Percentiles rank a stretch among this genome's conserved stretches.
Evolutionary conservation across 2,888 invertebrate genomes (phyloP).

Genomic region (Lagria hirta): DNA sequence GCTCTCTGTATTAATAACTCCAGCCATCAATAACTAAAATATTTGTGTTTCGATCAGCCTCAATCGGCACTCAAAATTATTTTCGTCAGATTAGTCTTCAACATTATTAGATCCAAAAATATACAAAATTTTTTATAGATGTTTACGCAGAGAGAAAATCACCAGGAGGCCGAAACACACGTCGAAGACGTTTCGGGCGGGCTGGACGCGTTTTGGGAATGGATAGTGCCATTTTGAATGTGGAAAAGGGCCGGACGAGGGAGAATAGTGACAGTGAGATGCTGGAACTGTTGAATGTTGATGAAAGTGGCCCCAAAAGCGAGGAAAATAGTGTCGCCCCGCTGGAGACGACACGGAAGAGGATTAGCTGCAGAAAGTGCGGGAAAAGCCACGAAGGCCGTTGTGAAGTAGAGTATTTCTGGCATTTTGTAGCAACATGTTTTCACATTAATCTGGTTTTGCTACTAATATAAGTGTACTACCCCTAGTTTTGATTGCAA

Average conservation of each 20-base stretch:
- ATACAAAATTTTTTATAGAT: conserved; percentile 6
- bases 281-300: conserved; percentile 28
- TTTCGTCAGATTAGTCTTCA: too few relatives aligned
- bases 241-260: conserved; percentile 14
- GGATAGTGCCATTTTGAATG: conserved; percentile 7
- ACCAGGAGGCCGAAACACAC: conserved; percentile 1
- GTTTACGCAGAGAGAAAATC: too few relatives aligned
- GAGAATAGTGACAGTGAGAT: conserved; percentile 34
- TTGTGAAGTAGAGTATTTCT: conserved; percentile 37
- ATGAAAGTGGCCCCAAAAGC: conserved; percentile 15
- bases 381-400: conserved; percentile 35
- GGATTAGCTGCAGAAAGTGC: conserved; percentile 38
- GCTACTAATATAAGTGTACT: too few relatives aligned
- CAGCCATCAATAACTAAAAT: too few relatives aligned
- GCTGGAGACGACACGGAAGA: conserved; percentile 18
- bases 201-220: conserved; percentile 9
- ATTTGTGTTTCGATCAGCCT: too few relatives aligned
- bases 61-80: too few relatives aligned
- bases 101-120: conserved; percentile 21
- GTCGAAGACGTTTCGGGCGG: conserved; percentile 6
- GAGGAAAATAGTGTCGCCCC: conserved; percentile 17
- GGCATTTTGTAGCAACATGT: too few relatives aligned
- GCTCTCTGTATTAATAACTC: too few relatives aligned
- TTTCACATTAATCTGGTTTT: too few relatives aligned
- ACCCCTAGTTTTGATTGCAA: too few relatives aligned